These are phyloP conservation scores for Ceratina japonica DNA, from an alignment of 1,140 invertebrate genomes.

Conservation along the genomic window DNA sequence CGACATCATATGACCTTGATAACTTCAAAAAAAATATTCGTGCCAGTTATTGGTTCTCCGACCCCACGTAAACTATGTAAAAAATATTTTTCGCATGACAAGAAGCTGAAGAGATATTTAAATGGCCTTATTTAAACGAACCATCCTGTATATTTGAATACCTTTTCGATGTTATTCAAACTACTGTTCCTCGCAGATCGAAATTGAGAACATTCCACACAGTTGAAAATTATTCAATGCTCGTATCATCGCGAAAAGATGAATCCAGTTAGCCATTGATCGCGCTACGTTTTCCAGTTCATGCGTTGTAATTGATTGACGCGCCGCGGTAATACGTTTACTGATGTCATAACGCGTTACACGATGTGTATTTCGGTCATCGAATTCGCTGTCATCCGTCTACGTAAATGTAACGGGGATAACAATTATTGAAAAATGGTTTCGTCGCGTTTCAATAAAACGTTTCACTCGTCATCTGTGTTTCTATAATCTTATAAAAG, in stretches of 20 bases:
- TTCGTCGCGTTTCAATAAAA: too few relatives aligned
- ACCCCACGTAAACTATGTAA: too few relatives aligned
- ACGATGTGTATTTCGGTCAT: constrained; percentile 6
- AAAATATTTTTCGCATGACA: too few relatives aligned
- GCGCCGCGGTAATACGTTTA: constrained; percentile 3
- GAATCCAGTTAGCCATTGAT: constrained; percentile 8
- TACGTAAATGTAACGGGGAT: not conserved
- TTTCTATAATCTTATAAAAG: not conserved
- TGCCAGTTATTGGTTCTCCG: too few relatives aligned
- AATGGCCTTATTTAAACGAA: too few relatives aligned
- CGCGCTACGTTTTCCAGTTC: not conserved
- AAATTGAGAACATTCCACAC: not conserved
- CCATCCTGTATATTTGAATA: too few relatives aligned
- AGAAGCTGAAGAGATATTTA: too few relatives aligned
- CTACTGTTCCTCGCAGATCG: not conserved
- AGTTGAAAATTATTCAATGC: not conserved
- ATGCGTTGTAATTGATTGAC: constrained; percentile 8
- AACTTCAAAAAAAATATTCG: too few relatives aligned
- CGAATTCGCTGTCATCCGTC: not conserved
- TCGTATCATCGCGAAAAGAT: not conserved
- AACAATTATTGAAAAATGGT: constrained; percentile 10
- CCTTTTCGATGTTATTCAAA: too few relatives aligned
- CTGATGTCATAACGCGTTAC: not conserved
- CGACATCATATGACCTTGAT: too few relatives aligned
- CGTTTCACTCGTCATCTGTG: not conserved